A percentile compares a stretch with the other conserved stretches of the same genome.
Conservation (phyloP, 2,888 invertebrate species). For the Salticus scenicus region DNA sequence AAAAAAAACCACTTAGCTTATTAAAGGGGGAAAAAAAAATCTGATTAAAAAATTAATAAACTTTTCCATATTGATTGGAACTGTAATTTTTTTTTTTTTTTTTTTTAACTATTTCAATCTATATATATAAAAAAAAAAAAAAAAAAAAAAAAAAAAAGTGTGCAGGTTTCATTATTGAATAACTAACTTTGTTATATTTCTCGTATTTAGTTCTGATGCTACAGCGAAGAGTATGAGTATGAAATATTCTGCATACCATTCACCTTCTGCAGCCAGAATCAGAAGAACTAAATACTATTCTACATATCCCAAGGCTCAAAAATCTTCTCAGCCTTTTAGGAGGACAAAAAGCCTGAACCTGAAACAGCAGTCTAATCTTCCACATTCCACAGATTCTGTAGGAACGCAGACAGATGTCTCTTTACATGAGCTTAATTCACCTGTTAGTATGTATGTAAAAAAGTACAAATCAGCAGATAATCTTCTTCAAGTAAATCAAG, state of each 20-base stretch:
- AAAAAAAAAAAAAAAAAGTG: no score
- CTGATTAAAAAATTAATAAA: no score
- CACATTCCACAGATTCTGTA: neutral
- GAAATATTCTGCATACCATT: slow-evolving; percentile 67
- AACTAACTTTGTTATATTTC: no score
- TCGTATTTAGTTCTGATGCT: slow-evolving; percentile 13
- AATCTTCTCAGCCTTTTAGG: neutral
- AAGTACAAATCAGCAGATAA: neutral
- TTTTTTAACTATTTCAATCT: no score
- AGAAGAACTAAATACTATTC: slow-evolving; percentile 74
- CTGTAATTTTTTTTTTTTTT: no score
- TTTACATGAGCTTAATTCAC: neutral
- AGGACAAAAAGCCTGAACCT: neutral
- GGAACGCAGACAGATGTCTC: neutral
- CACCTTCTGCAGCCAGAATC: slow-evolving; percentile 72
- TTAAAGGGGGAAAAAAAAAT: no score
- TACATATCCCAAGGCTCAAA: slow-evolving; percentile 3
- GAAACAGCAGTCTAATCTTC: neutral
- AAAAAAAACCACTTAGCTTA: no score
- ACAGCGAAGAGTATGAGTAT: slow-evolving; percentile 6
- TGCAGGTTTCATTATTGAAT: no score
- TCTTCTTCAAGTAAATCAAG: neutral
- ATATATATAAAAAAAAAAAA: no score
- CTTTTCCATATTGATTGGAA: no score
- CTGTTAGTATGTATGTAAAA: neutral